Conservation (phyloP, 2,113 vertebrate species). For the Sceloporus undulatus region DNA sequence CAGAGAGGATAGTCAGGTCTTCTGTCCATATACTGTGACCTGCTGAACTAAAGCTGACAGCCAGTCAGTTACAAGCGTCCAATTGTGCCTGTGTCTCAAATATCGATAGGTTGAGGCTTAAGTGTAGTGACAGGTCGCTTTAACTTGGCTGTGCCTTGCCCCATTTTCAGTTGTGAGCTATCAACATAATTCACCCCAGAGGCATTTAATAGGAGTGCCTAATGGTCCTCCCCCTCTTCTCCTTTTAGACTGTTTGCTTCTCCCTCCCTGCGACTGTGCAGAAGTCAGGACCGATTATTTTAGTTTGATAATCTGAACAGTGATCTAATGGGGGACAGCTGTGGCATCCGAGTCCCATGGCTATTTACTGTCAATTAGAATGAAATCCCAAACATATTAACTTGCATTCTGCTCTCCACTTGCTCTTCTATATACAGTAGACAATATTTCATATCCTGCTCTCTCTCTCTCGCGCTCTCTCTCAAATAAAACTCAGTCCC, state of each 20-base stretch:
- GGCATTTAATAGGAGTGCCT: constrained; percentile 71
- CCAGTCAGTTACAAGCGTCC: constrained; percentile 68
- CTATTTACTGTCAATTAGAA: constrained; percentile 82
- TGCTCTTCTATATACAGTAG: constrained; percentile 69
- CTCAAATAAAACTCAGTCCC: constrained; percentile 15
- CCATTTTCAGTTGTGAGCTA: constrained; percentile 71
- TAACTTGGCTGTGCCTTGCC: constrained; percentile 68
- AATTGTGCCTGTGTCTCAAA: constrained; percentile 44
- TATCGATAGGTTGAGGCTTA: constrained; percentile 65
- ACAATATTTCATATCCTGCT: constrained; percentile 51
- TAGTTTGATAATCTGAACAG: constrained; percentile 82
- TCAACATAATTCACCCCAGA: constrained; percentile 77
- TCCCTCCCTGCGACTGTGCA: constrained; percentile 63
- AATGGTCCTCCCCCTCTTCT: constrained; percentile 65
- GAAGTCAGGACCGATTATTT: constrained; percentile 83
- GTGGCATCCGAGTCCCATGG: constrained; percentile 74
- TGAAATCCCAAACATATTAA: constrained; percentile 78
- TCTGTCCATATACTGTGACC: constrained; percentile 71
- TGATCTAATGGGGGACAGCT: constrained; percentile 80
- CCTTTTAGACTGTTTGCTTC: constrained; percentile 36
- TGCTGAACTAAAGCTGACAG: constrained; percentile 82
- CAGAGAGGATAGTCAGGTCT: constrained; percentile 40
- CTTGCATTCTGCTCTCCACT: constrained; percentile 72
- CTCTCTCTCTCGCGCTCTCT: not conserved
- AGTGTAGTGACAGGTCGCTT: constrained; percentile 65